Percentiles rank a stretch among this genome's conserved stretches.
Conservation (phyloP, 2,888 invertebrate genomes). For the Heliconius sara region DNA sequence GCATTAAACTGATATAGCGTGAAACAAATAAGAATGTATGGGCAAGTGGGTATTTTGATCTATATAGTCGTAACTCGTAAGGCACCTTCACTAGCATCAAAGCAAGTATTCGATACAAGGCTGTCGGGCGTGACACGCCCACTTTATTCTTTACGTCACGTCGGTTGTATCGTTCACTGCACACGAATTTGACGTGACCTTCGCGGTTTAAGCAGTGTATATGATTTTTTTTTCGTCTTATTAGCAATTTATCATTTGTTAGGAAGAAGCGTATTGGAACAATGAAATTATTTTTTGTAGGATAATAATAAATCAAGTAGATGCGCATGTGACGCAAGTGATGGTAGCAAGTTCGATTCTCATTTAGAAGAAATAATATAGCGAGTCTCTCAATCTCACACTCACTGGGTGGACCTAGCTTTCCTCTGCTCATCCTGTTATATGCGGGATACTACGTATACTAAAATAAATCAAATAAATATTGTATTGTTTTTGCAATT, state of each 20-base stretch:
- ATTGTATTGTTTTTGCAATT: too few relatives aligned
- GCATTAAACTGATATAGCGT: too few relatives aligned
- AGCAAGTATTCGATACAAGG: slow-evolving; percentile 44
- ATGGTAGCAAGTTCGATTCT: too few relatives aligned
- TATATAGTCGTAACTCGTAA: slow-evolving; percentile 25
- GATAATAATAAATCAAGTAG: background rate
- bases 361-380: too few relatives aligned
- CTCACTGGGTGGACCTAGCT: too few relatives aligned
- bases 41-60: slow-evolving; percentile 25
- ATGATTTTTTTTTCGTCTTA: background rate
- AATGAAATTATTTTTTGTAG: background rate
- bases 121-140: slow-evolving; percentile 47
- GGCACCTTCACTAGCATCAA: slow-evolving; percentile 39
- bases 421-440: too few relatives aligned
- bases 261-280: background rate
- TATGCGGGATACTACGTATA: too few relatives aligned
- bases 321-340: too few relatives aligned
- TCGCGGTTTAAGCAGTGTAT: background rate
- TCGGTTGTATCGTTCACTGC: slow-evolving; percentile 34
- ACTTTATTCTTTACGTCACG: slow-evolving; percentile 44
- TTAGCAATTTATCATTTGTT: background rate
- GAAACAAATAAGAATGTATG: slow-evolving; percentile 19
- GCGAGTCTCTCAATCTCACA: too few relatives aligned
- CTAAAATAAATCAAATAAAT: too few relatives aligned
- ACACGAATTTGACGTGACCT: slow-evolving; percentile 37